A percentile compares a stretch with the other conserved stretches of the same genome.
Conservation (phyloP, 2,888 invertebrate species). For the Venusia cambrica region DNA sequence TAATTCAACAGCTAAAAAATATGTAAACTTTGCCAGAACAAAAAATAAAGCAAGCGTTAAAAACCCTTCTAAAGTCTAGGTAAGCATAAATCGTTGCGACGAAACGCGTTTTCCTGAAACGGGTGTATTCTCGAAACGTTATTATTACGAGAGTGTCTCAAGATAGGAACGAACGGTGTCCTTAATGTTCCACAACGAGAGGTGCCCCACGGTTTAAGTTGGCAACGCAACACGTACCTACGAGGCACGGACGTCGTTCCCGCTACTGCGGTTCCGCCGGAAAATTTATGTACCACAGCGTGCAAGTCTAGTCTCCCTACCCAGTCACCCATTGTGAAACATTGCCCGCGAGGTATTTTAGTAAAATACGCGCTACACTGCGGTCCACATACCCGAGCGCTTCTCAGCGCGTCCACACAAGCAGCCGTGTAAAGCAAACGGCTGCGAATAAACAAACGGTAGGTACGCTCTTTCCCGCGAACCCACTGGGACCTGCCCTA, state of each 20-base stretch:
- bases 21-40: no score
- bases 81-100: no score
- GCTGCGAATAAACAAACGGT: conserved; percentile 54
- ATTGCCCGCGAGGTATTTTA: conserved; percentile 46
- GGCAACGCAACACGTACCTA: conserved; percentile 66
- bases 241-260: conserved; percentile 54
- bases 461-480: conserved; percentile 46
- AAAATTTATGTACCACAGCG: conserved; percentile 76
- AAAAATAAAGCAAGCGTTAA: no score
- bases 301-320: conserved; percentile 62
- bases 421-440: conserved; percentile 55
- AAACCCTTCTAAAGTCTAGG: no score
- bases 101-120: no score
- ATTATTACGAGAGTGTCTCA: not conserved
- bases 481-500: conserved; percentile 53
- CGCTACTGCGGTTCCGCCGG: conserved; percentile 70
- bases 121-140: conserved; percentile 1
- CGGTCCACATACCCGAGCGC: conserved; percentile 36
- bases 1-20: no score
- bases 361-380: conserved; percentile 51
- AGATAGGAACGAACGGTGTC: not conserved
- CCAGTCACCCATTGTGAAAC: conserved; percentile 47
- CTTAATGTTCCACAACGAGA: conserved; percentile 13
- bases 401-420: conserved; percentile 28
- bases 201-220: conserved; percentile 49